Base-by-base conservation (phyloP, 2,888 invertebrate species). In the Aporophyla lueneburgensis region DNA sequence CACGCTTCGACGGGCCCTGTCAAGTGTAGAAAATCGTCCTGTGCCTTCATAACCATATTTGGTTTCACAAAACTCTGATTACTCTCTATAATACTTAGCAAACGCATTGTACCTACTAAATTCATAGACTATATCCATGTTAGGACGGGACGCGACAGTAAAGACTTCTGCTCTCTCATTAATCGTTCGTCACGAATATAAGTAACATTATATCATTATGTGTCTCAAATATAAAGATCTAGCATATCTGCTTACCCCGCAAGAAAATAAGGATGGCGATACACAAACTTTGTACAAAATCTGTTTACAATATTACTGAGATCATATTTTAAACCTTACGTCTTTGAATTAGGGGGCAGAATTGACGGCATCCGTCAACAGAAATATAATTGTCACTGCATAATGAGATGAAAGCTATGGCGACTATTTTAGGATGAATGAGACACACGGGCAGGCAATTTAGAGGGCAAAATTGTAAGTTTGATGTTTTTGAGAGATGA, bases 341-440 rank as follows among this genome's bases (percentile, higher is more conserved):
- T 75, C 89, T 83, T 92, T 88, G 93, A 86, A 89, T 92, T 93
- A 94, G 88, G 89, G 88, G 89, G 88, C 89, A 92, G 84, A 92
- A 91, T 92, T 92, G 93, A 93, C 90, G 88, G 87, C 89, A 89
- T 95, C 96, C 91, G 91, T 96, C 96, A 93, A 88, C 94, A 90
- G 87, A 87, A 87, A 89, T 93, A 93, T 96, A 96, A 95, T 95
- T 95, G 94, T 94, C 91, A 88, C 91, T 83, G 90, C 81, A 93
- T 95, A 96, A 96, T 93, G 95, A 95, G 96, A 96, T 95, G 96
- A 96, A 95, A 96, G 96, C 93, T 89, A 91, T 90, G 91, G 90
- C 80, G 83, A 92, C 92, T 96, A 96, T 96, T 95, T 95, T 93
- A 78, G 93, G 92, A 83, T 73, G 72, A 54, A 51, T 40, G 74